Percentiles rank a stretch among this genome's conserved stretches.
Evolutionary conservation across 2,888 invertebrate species (phyloP).

Genomic region (Falcaria lacertinaria): DNA sequence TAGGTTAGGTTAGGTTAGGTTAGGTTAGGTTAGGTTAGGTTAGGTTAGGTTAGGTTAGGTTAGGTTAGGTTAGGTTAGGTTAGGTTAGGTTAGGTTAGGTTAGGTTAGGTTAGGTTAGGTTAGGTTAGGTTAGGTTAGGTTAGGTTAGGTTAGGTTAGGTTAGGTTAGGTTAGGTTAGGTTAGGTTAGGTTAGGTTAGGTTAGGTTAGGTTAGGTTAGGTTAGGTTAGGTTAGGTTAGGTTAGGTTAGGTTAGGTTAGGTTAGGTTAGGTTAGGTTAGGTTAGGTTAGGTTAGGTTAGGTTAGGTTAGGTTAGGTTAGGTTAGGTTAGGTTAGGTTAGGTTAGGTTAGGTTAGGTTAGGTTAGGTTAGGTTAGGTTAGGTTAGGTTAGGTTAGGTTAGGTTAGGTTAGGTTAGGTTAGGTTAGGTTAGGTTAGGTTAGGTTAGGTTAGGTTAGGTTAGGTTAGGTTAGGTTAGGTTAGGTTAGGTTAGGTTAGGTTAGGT

Average conservation of each 20-base stretch:
- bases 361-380: conserved; percentile 7
- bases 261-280: background rate
- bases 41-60: background rate
- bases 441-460: conserved; percentile 4
- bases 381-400: conserved; percentile 3
- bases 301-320: conserved; percentile 11
- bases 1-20: background rate
- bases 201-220: background rate
- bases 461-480: conserved; percentile 5
- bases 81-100: background rate
- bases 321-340: conserved; percentile 4
- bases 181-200: background rate
- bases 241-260: background rate
- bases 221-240: background rate
- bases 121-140: background rate
- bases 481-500: conserved; percentile 5
- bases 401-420: conserved; percentile 10
- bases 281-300: conserved; percentile 6
- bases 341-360: conserved; percentile 8
- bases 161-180: background rate
- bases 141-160: background rate
- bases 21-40: background rate
- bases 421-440: conserved; percentile 10
- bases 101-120: background rate
- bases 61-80: background rate